phyloP scores from a whole-genome alignment of 2,113 vertebrate species.

The Siniperca chuatsi region DNA sequence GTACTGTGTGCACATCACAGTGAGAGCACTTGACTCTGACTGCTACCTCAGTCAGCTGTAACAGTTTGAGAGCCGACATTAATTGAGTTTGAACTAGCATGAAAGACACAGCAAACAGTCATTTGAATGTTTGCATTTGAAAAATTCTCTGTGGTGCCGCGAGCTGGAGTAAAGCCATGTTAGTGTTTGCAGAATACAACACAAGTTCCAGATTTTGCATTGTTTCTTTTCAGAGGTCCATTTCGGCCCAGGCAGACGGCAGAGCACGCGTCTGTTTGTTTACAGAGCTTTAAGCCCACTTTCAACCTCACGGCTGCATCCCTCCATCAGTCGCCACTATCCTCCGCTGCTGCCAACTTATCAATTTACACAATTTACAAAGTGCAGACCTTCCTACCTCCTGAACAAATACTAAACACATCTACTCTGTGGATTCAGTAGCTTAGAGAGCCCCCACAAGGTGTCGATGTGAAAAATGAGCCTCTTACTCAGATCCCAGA shows the following conservation, averaged over 20 bases:
- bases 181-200: conserved; percentile 70
- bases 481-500: conserved; percentile 56
- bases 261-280: conserved; percentile 86
- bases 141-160: conserved; percentile 17
- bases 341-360: conserved; percentile 82
- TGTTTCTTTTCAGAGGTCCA: conserved; percentile 71
- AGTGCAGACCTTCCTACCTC: conserved; percentile 74
- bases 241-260: conserved; percentile 79
- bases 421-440: conserved; percentile 65
- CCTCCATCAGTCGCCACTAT: conserved; percentile 67
- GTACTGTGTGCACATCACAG: conserved; percentile 21
- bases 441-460: conserved; percentile 74
- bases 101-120: conserved; percentile 53
- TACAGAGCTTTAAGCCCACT: conserved; percentile 86
- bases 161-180: conserved; percentile 59
- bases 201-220: conserved; percentile 67
- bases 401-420: conserved; percentile 75
- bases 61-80: conserved; percentile 38
- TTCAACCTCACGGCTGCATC: conserved; percentile 79
- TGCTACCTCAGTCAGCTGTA: conserved; percentile 38
- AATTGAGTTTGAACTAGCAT: conserved; percentile 63
- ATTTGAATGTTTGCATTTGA: conserved; percentile 62
- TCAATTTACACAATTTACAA: conserved; percentile 83
- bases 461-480: conserved; percentile 78
- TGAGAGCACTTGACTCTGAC: conserved; percentile 32